Evolutionary conservation across 2,113 vertebrate species (phyloP).

Genomic region (Gymnocephalus cernua): DNA sequence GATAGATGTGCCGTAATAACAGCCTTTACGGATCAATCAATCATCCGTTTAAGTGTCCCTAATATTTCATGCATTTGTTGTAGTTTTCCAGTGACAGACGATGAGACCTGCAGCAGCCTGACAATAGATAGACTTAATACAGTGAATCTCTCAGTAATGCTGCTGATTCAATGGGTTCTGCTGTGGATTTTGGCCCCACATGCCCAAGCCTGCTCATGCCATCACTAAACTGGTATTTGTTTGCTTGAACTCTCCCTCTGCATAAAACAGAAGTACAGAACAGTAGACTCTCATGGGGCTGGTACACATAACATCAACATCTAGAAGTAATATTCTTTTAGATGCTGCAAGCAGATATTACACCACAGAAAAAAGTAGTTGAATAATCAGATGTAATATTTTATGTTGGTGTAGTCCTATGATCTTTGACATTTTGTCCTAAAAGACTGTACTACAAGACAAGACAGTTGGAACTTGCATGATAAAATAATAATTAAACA

Average conservation of each 20-base stretch:
- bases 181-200: slow-evolving; percentile 38
- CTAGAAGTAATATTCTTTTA: background rate
- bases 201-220: slow-evolving; percentile 72
- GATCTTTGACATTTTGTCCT: background rate
- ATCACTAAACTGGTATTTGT: slow-evolving; percentile 65
- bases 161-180: slow-evolving; percentile 49
- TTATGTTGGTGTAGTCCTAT: too few relatives aligned
- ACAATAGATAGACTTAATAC: slow-evolving; percentile 34
- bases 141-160: slow-evolving; percentile 11
- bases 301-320: background rate
- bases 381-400: background rate
- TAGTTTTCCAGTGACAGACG: slow-evolving; percentile 39
- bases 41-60: background rate
- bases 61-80: slow-evolving; percentile 2
- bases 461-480: background rate
- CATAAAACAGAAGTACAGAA: slow-evolving; percentile 26
- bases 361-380: background rate
- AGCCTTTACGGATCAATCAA: slow-evolving; percentile 7
- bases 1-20: slow-evolving; percentile 7
- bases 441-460: background rate
- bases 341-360: background rate
- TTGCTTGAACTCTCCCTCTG: slow-evolving; percentile 9
- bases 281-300: background rate
- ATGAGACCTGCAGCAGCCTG: slow-evolving; percentile 22
- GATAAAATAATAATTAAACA: slow-evolving; percentile 3